These are phyloP conservation scores for Rhinogobius similis DNA, from an alignment of 2,113 vertebrate species.

Conservation along the genomic window DNA sequence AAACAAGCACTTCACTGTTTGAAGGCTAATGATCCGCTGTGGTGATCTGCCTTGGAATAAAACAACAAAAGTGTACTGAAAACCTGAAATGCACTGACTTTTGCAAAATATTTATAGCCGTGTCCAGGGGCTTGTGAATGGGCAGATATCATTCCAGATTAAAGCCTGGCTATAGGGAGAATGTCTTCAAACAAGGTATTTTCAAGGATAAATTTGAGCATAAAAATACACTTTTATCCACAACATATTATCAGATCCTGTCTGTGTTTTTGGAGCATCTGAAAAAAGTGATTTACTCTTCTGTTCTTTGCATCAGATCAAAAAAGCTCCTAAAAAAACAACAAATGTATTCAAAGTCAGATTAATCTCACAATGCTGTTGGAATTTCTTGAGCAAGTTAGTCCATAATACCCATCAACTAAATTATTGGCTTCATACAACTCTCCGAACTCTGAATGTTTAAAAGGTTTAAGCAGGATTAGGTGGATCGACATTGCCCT, in stretches of 20 bases:
- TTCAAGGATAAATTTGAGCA: neutral
- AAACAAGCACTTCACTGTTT: neutral
- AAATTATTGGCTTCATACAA: neutral
- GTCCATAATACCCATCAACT: constrained; percentile 20
- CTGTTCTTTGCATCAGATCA: constrained; percentile 9
- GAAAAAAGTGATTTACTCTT: too few relatives aligned
- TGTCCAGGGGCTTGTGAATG: neutral
- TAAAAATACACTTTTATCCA: neutral
- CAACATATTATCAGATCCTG: constrained; percentile 9
- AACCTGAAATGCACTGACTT: neutral
- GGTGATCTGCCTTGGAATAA: neutral
- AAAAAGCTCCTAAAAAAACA: constrained; percentile 29
- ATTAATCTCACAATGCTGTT: constrained; percentile 62
- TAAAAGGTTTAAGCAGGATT: constrained; percentile 43
- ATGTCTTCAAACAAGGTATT: neutral
- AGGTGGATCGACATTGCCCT: constrained; percentile 52
- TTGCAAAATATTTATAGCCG: neutral
- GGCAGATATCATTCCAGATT: neutral
- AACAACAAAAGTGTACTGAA: neutral
- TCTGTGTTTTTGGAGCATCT: too few relatives aligned
- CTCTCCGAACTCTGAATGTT: constrained; percentile 15
- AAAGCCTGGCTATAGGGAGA: neutral
- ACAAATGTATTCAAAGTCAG: constrained; percentile 58
- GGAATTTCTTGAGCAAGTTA: constrained; percentile 57
- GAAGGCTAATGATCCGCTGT: neutral